Evolutionary conservation across 2,113 vertebrate species (phyloP).

Genomic region (Mellivora capensis): DNA sequence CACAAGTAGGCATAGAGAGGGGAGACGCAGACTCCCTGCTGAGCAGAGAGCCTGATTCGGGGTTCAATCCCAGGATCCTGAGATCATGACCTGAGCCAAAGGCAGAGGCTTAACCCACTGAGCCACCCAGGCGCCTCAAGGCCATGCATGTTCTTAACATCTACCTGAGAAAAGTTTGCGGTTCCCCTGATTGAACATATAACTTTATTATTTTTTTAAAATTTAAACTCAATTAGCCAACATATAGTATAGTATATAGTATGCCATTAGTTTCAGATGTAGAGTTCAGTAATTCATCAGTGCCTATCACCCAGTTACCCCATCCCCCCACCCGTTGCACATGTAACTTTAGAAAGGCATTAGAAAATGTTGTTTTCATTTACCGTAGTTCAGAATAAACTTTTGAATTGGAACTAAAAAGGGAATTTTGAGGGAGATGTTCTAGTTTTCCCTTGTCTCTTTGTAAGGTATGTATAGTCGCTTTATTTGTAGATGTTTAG

Average conservation of each 20-base stretch:
- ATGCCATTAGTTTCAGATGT: neutral
- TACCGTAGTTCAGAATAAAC: neutral
- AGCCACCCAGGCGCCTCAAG: no score
- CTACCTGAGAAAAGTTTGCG: neutral
- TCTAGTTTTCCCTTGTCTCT: neutral
- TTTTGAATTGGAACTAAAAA: neutral
- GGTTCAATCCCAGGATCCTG: no score
- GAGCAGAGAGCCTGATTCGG: no score
- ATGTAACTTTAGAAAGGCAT: neutral
- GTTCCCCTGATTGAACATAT: neutral
- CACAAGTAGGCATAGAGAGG: no score
- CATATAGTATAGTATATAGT: neutral
- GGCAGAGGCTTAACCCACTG: no score
- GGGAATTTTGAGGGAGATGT: neutral
- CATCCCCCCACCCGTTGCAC: neutral
- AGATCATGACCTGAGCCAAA: no score
- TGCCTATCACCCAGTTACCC: neutral
- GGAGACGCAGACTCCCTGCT: no score
- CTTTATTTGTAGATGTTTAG: constrained; percentile 8
- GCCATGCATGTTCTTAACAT: neutral
- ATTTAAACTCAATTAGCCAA: neutral
- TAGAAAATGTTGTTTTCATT: neutral
- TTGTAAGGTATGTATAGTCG: neutral
- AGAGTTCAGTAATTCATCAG: neutral
- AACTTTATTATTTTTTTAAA: neutral